Evolutionary conservation across 2,888 invertebrate genomes (phyloP), one percentile per base, ranked within the genome.

Genomic region (Cerceris rybyensis): DNA sequence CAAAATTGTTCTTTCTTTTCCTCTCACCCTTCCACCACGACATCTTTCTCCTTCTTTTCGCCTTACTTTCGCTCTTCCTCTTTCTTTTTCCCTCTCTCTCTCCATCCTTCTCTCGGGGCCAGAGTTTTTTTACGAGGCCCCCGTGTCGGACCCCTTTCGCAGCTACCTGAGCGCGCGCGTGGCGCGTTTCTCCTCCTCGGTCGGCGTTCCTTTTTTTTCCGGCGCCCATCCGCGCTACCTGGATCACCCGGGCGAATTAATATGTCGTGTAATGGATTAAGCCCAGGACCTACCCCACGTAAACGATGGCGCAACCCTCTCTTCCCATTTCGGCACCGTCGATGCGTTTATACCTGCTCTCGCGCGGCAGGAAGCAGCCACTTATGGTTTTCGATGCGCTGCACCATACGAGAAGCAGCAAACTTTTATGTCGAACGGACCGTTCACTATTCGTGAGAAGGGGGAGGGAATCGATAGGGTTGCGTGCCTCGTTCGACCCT

Each of bases 111-210:
- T 49, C 28, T 9, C 6, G n/a, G n/a, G 65, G 39, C 7, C 28
- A 43, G 70, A 74, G 58, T 84, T 84, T 85, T 85, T 82, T 82
- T 80, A 81, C 68, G 80, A 78, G 66, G 73, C 72, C 73, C 81
- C 70, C 81, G 78, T 82, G 83, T 74, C 81, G 63, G 85, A 84
- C 86, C 89, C 88, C 87, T 87, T 89, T 87, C 84, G 71, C 16
- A 61, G 55, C 86, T 90, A 90, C 90, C 90, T 90, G 90, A 82
- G 84, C 90, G 90, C 90, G 90, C 90, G 90, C 89, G 84, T 77
- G 89, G 84, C 89, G 86, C 87, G 86, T 86, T 88, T 86, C 81
- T 65, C 54, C 28, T 46, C 11, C 59, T 41, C 41, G 61, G 57
- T 49, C 55, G 39, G 60, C 52, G 77, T n/a, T 59, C 43, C 43